Base-by-base conservation (phyloP, 2,113 vertebrate species). In the Corvus hawaiiensis region DNA sequence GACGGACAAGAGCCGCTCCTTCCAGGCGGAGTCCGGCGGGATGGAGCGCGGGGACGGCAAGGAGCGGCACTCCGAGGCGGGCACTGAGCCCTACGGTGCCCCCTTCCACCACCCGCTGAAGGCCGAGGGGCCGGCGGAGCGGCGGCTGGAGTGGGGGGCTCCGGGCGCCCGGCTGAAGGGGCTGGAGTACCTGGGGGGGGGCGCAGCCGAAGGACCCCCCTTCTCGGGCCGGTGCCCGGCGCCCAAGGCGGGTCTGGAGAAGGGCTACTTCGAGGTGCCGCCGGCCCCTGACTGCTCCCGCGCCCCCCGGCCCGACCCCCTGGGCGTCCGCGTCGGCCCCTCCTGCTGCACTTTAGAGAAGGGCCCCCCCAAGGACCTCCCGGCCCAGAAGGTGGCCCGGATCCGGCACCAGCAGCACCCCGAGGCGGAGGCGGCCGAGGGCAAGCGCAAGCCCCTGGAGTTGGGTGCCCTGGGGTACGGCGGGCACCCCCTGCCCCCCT, bases 341-440 rank as follows among this genome's bases (percentile, higher is more conserved):
- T 97, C 97, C 97, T 98, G 98, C 97, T 99, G 99, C 98, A 99
- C 98, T 93, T 98, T 99, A 97, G 99, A 99, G 94, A 98, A 99
- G 97, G 97, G 98, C 5, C 96, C 98, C 23, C 95, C 98, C 51
- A 98, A 98, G 94, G 98, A 98, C n/a, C 71, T 56, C 39, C 92
- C 94, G 0, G 93, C 91, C 51, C 99, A 99, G 97, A 99, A 99
- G 89, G 99, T 99, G 95, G 99, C 99, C 18, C 98, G 99, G 32
- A 99, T 99, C 96, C 98, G 99, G 89, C 99, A 99, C 95, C 99
- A 99, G 98, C 99, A 99, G 97, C 99, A 99, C 46, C 95, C 98
- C 1, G 99, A 99, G 72, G 94, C n/a, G 0, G 98, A 98, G 62
- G 94, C 71, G 0, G 84, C 93, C 8, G 99, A 99, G 75, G 98